Conservation (phyloP, 2,113 vertebrate species). For the Sphaerodactylus townsendi region DNA sequence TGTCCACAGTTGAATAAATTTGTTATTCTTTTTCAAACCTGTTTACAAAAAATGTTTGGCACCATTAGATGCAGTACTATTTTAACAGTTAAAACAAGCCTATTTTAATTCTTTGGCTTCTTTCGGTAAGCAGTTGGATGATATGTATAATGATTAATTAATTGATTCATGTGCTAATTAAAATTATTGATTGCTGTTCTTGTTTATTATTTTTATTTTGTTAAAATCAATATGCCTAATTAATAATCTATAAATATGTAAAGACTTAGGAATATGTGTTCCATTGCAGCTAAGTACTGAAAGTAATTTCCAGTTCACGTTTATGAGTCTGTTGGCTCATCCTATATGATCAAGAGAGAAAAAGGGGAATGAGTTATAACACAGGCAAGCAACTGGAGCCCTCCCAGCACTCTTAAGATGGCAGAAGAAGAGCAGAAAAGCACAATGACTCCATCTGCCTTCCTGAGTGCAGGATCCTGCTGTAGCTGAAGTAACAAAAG, state of each 20-base stretch:
- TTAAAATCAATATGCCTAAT: conserved; percentile 43
- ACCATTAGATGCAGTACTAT: conserved; percentile 15
- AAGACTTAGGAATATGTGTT: neutral
- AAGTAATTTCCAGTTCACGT: neutral
- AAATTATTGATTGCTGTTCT: conserved; percentile 42
- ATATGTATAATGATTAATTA: conserved; percentile 24
- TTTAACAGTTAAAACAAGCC: conserved; percentile 40
- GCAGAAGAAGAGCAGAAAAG: neutral
- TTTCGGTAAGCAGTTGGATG: conserved; percentile 31
- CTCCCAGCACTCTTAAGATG: neutral
- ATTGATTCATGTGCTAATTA: conserved; percentile 55
- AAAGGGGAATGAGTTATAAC: neutral
- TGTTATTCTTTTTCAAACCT: neutral
- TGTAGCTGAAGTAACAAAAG: neutral
- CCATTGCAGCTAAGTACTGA: neutral
- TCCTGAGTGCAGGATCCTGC: neutral
- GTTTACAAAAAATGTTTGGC: neutral
- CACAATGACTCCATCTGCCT: neutral
- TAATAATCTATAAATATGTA: conserved; percentile 39
- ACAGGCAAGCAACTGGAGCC: neutral
- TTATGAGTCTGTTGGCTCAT: neutral
- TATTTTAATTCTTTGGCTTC: neutral
- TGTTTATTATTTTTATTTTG: conserved; percentile 19
- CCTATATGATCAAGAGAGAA: neutral
- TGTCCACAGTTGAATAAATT: neutral